A percentile compares a stretch with the other conserved stretches of the same genome.
phyloP scores from a whole-genome alignment of 2,888 invertebrate species.

The Aleiodes leptofemur region DNA sequence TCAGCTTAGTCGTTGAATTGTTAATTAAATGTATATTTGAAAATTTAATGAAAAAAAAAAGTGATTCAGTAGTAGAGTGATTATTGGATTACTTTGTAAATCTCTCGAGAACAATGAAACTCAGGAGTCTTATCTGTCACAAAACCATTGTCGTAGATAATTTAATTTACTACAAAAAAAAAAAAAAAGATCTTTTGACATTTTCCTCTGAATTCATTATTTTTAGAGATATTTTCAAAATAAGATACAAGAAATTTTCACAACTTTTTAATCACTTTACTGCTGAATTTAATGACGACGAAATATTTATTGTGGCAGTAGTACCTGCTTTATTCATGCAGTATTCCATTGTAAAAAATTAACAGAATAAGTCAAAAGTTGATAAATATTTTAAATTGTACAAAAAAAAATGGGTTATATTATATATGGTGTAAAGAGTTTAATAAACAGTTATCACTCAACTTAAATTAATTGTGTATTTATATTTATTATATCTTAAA shows the following conservation, averaged over 20 bases:
- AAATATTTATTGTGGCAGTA: slow-evolving; percentile 58
- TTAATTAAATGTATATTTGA: slow-evolving; percentile 26
- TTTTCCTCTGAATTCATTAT: neutral
- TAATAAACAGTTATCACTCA: slow-evolving; percentile 61
- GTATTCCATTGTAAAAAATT: slow-evolving; percentile 59
- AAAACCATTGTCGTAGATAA: neutral
- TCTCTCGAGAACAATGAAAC: neutral
- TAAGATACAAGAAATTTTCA: neutral
- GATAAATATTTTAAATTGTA: slow-evolving; percentile 36
- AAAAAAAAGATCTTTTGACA: neutral
- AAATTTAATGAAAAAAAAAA: too few species aligned
- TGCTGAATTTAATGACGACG: neutral
- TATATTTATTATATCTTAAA: neutral
- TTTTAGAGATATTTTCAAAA: neutral
- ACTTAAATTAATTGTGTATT: neutral
- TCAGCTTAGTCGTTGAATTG: slow-evolving; percentile 13
- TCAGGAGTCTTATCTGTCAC: neutral
- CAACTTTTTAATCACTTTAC: too few species aligned
- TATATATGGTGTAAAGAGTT: slow-evolving; percentile 60
- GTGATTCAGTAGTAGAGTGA: neutral
- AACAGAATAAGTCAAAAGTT: slow-evolving; percentile 32
- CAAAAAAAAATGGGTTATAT: slow-evolving; percentile 46
- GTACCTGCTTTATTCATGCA: slow-evolving; percentile 64
- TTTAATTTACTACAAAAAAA: neutral
- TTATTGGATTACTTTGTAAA: neutral